Evolutionary conservation across 2,888 invertebrate species (phyloP).

Genomic region (Iphiclides podalirius): DNA sequence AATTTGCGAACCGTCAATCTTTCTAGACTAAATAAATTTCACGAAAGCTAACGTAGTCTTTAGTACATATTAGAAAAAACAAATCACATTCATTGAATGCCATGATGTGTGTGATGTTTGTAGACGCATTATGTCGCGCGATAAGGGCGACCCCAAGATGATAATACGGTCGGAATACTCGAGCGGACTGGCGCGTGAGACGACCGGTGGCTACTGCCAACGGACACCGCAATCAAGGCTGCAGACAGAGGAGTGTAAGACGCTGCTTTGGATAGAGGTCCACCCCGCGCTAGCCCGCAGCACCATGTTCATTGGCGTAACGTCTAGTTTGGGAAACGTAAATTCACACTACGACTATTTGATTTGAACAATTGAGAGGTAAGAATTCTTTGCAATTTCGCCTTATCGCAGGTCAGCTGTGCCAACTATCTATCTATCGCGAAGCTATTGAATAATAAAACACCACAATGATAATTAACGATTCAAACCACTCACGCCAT

Average conservation of each 20-base stretch:
- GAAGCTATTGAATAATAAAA: slow-evolving; percentile 46
- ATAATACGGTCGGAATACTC: slow-evolving; percentile 49
- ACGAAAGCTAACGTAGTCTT: too few relatives aligned
- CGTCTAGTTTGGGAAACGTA: slow-evolving; percentile 73
- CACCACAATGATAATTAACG: slow-evolving; percentile 27
- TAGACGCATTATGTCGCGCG: slow-evolving; percentile 60
- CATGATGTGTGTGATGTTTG: slow-evolving; percentile 38
- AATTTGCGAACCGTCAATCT: too few relatives aligned
- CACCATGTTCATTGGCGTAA: slow-evolving; percentile 78
- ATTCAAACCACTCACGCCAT: slow-evolving; percentile 5
- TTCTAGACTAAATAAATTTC: too few relatives aligned
- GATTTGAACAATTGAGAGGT: slow-evolving; percentile 67
- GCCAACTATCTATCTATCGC: slow-evolving; percentile 28
- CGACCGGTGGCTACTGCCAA: slow-evolving; percentile 29
- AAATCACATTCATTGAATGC: slow-evolving; percentile 22
- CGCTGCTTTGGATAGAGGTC: slow-evolving; percentile 20
- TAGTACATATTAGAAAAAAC: too few relatives aligned
- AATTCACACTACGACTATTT: slow-evolving; percentile 76
- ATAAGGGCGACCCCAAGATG: slow-evolving; percentile 62
- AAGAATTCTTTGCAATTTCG: slow-evolving; percentile 38
- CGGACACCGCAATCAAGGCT: slow-evolving; percentile 34
- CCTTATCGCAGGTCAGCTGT: slow-evolving; percentile 46
- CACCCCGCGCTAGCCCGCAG: slow-evolving; percentile 30
- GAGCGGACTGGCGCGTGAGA: slow-evolving; percentile 31
- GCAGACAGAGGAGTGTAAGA: slow-evolving; percentile 32